Base-by-base conservation (phyloP, 2,797 vertebrate species). In the Mergus octosetaceus region DNA sequence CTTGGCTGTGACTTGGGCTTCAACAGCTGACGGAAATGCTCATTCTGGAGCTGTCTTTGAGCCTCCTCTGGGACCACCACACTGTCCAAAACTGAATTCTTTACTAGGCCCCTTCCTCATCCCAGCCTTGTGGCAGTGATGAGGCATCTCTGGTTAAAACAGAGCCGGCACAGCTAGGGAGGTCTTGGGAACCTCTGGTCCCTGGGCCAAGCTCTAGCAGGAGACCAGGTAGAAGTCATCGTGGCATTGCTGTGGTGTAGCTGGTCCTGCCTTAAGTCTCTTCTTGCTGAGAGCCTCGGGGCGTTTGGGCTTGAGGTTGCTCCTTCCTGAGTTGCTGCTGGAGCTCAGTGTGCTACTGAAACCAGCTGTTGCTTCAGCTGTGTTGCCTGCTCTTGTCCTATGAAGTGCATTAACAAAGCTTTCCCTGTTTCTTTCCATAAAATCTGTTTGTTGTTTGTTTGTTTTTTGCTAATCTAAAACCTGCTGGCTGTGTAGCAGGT, bases 111-210 rank as follows among this genome's bases (percentile, higher is more conserved):
- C 25, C 38, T 17, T 85, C 61, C 84, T 80, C 39, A 39, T n/a
- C 57, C 72, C 38, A 24, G 24, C 13, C 28, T n/a, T 14, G 65
- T 51, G 24, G 51, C 51, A 53, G 41, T 62, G 49, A 20, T 45
- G 3, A 58, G 87, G 21, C 18, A 10, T 56, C 47, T 79, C 56
- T 45, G 43, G 21, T 79, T 80, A 10, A 19, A 70, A 74, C 56
- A 72, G 62, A 85, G 68, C 60, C 76, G 3, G 1, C 20, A 58
- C 70, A 32, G 19, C 13, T 6, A 20, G 56, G 61, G 78, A 57
- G 54, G 22, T 34, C 39, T 74, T 0, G 0, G 53, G 24, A 39
- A 3, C 39, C 24, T 47, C 60, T 43, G n/a, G 25, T 54, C 34
- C 57, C 16, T 2, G 11, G 28, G 64, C 19, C 7, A 57, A 49